phyloP scores from a whole-genome alignment of 2,113 vertebrate genomes.

The Neotoma lepida region DNA sequence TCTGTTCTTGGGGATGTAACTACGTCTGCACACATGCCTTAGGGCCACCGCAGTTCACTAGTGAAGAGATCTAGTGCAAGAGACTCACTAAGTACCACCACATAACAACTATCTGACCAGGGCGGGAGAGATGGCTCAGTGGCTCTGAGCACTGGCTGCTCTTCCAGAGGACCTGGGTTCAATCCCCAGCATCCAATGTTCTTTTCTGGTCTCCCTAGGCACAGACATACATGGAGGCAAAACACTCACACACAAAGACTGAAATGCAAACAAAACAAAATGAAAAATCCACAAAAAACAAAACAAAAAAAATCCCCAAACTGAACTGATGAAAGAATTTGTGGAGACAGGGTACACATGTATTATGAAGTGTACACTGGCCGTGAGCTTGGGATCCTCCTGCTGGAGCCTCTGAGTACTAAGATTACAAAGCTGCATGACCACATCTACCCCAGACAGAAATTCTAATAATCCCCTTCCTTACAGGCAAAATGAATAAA shows the following conservation, averaged over 20 bases:
- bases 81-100: not conserved
- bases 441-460: not conserved
- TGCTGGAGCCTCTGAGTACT: not conserved
- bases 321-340: not conserved
- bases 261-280: not conserved
- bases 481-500: slow-evolving; percentile 42
- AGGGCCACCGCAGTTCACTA: not conserved
- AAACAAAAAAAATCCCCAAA: too few relatives aligned
- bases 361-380: not conserved
- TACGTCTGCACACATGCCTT: not conserved
- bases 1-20: not conserved
- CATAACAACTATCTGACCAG: not conserved
- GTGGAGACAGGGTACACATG: not conserved
- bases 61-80: not conserved
- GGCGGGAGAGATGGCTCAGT: not conserved
- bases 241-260: not conserved
- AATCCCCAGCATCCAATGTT: not conserved
- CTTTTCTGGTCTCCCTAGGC: not conserved
- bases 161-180: not conserved
- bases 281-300: not conserved
- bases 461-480: not conserved
- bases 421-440: not conserved
- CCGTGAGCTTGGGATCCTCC: not conserved
- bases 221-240: not conserved
- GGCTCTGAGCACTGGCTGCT: not conserved